Evolutionary conservation across 2,888 invertebrate genomes (phyloP).

Genomic region (Sussaba pulchella): DNA sequence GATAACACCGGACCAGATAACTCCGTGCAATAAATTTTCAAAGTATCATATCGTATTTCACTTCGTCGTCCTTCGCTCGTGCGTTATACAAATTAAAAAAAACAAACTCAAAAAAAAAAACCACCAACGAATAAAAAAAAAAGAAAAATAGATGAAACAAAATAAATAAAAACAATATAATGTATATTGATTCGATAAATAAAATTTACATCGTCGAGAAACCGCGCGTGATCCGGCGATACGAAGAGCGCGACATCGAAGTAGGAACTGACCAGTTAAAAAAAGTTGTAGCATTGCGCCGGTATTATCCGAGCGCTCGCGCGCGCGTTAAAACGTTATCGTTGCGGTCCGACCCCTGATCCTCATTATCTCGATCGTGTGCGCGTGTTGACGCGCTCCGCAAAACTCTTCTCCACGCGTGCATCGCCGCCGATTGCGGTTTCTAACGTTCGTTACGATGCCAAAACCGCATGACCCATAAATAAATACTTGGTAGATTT

Average conservation of each 20-base stretch:
- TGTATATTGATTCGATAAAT: background rate
- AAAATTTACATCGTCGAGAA: slow-evolving; percentile 5
- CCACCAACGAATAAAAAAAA: too few species aligned
- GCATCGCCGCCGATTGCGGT: background rate
- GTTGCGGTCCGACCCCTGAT: slow-evolving; percentile 74
- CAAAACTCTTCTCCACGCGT: background rate
- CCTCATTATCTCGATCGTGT: slow-evolving; percentile 70
- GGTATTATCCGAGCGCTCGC: slow-evolving; percentile 57
- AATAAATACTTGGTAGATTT: too few species aligned
- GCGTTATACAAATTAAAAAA: too few species aligned
- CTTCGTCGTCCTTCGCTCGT: too few species aligned
- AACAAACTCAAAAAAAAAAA: too few species aligned
- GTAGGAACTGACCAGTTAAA: slow-evolving; percentile 75
- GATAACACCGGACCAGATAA: background rate
- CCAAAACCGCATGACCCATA: too few species aligned
- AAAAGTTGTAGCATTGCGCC: slow-evolving; percentile 29
- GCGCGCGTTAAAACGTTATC: slow-evolving; percentile 35
- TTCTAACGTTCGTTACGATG: too few species aligned
- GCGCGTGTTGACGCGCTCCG: background rate
- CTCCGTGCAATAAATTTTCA: background rate
- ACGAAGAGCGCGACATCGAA: slow-evolving; percentile 61
- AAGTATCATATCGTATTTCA: background rate
- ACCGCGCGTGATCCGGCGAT: slow-evolving; percentile 33
- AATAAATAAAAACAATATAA: too few species aligned
- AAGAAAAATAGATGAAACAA: too few species aligned